Conservation (phyloP, 2,888 invertebrate genomes). For the Silvanus unidentatus region DNA sequence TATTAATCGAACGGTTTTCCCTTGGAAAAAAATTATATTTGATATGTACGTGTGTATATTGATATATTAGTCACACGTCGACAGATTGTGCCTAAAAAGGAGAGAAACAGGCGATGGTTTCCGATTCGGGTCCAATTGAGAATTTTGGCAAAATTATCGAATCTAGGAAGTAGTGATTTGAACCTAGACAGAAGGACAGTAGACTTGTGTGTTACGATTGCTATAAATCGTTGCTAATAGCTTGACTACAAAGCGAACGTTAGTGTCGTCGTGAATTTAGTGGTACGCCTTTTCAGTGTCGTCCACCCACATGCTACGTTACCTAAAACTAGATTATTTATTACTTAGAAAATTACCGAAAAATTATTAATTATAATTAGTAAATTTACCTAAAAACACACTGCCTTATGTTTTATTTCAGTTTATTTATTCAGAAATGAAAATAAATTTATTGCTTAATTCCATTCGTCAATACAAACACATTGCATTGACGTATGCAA, state of each 20-base stretch:
- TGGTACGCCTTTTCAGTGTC: constrained; percentile 48
- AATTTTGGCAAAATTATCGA: background rate
- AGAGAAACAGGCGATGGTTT: no score
- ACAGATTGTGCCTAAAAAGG: background rate
- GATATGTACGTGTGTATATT: no score
- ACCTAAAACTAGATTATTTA: constrained; percentile 30
- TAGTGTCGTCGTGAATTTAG: constrained; percentile 42
- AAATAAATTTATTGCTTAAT: no score
- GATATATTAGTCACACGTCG: constrained; percentile 22
- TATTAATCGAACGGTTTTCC: no score
- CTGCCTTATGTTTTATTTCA: no score
- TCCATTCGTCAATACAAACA: no score
- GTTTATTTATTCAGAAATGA: no score
- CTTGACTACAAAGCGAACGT: constrained; percentile 45
- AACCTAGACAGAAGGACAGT: constrained; percentile 28
- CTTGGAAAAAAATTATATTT: background rate
- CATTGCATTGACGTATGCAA: no score
- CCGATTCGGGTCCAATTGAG: no score
- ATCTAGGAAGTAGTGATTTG: constrained; percentile 15
- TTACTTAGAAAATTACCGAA: constrained; percentile 3
- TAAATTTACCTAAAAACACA: no score
- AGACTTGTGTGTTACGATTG: constrained; percentile 43
- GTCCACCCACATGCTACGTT: constrained; percentile 36
- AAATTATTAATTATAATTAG: background rate
- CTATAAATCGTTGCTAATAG: constrained; percentile 48